Evolutionary conservation across 1,140 invertebrate genomes (phyloP).

Genomic region (honey bee (Apis mellifera)): Amel_HAv3.1 CM009934.2:10188501-10189000

Average conservation of each 20-base stretch:
- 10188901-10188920: constrained; percentile 1
- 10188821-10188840: constrained; percentile 21
- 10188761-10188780: constrained; percentile 38
- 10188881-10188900: too few relatives aligned
- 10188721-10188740: background rate
- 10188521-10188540: background rate
- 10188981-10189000: background rate
- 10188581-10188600: too few relatives aligned
- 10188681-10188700: background rate
- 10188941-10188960: background rate
- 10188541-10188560: background rate
- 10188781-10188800: constrained; percentile 21
- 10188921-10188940: background rate
- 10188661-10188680: background rate
- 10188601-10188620: background rate
- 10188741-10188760: constrained; percentile 20
- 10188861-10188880: background rate
- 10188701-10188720: background rate
- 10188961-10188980: background rate
- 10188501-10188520: background rate
- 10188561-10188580: too few relatives aligned
- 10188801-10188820: constrained; percentile 11
- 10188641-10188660: background rate
- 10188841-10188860: constrained; percentile 1
- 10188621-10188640: background rate